Evolutionary conservation across 2,888 invertebrate species (phyloP).

Genomic region (Hydriomena furcata): DNA sequence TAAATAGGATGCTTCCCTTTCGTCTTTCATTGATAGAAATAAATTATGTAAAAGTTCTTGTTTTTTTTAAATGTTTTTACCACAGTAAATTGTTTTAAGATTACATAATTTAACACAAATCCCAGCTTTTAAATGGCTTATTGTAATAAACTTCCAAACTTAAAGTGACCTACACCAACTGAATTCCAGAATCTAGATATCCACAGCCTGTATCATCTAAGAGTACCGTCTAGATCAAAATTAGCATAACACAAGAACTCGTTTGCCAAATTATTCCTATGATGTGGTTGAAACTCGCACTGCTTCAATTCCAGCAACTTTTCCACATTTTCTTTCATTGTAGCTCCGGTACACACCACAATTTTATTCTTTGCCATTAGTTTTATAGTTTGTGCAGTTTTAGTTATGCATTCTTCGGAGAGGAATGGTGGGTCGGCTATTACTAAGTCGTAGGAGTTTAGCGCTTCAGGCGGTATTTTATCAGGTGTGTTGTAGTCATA

Average conservation of each 20-base stretch:
- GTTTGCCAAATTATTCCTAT: conserved; percentile 95
- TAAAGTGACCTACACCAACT: too few species aligned
- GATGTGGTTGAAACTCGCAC: conserved; percentile 90
- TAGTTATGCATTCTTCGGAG: conserved; percentile 94
- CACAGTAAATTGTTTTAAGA: too few species aligned
- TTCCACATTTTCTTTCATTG: conserved; percentile 89
- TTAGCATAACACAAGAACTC: conserved; percentile 96
- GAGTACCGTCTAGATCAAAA: conserved; percentile 86
- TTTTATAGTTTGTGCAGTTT: conserved; percentile 90
- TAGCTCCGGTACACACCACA: conserved; percentile 93
- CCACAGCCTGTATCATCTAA: conserved; percentile 60
- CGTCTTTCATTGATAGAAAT: too few species aligned
- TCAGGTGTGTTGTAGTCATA: conserved; percentile 95
- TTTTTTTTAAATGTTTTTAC: too few species aligned
- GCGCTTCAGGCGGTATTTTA: conserved; percentile 84
- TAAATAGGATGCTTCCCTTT: too few species aligned
- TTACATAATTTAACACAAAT: too few species aligned
- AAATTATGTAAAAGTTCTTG: too few species aligned
- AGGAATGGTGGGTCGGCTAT: conserved; percentile 98
- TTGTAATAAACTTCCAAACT: too few species aligned
- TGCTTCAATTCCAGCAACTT: conserved; percentile 85
- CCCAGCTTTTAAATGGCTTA: too few species aligned
- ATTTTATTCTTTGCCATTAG: conserved; percentile 89
- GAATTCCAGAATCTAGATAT: too few species aligned
- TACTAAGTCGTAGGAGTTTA: conserved; percentile 89